Conservation (phyloP, 23 tunicate species). For the Clavelina lepadiformis region DNA sequence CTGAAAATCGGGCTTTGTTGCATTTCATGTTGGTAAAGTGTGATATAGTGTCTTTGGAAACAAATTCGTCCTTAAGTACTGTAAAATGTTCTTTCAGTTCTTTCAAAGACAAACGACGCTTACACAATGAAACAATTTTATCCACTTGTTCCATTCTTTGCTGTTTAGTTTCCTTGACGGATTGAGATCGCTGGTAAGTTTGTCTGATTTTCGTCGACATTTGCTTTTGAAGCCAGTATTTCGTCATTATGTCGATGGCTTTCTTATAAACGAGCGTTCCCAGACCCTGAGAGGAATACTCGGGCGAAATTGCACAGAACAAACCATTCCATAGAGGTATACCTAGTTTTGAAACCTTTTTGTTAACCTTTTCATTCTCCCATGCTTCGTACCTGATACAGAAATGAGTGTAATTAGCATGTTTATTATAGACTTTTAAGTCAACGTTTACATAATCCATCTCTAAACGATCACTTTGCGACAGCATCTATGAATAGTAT, state of each 20-base stretch:
- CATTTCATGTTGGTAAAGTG: not conserved
- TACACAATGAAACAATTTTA: not conserved
- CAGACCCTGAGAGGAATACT: constrained; percentile 26
- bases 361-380: constrained; percentile 33
- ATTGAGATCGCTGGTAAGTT: not conserved
- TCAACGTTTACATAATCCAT: no score
- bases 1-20: no score
- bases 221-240: constrained; percentile 25
- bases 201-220: not conserved
- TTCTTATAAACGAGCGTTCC: constrained; percentile 30
- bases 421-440: no score
- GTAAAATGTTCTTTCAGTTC: not conserved
- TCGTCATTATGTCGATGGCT: constrained; percentile 33
- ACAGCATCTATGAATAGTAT: no score
- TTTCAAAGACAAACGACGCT: not conserved
- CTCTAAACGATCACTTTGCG: no score
- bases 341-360: constrained; percentile 6
- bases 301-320: constrained; percentile 52
- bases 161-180: not conserved
- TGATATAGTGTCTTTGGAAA: not conserved
- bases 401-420: no score
- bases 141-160: not conserved
- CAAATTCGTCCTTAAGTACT: not conserved
- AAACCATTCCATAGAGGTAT: constrained; percentile 38
- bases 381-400: constrained; percentile 49